These are phyloP conservation scores for Pavo muticus DNA, from an alignment of 2,113 vertebrate species.

Conservation along the genomic window DNA sequence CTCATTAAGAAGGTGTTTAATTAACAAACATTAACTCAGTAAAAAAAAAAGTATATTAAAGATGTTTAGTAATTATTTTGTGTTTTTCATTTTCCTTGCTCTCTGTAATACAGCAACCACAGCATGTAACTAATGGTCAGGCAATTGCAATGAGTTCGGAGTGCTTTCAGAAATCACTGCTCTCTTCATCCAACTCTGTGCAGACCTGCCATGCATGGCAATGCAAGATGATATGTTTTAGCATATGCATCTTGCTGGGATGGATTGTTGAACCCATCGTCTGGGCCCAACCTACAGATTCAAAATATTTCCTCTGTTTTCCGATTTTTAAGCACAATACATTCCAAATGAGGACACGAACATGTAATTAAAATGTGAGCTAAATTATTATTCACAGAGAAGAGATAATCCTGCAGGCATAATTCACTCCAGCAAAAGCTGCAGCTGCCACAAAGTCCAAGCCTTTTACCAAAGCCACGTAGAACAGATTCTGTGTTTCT, in stretches of 20 bases:
- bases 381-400: neutral
- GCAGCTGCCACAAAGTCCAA: neutral
- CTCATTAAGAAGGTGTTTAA: neutral
- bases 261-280: neutral
- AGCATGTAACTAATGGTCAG: neutral
- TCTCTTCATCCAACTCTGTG: neutral
- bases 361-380: neutral
- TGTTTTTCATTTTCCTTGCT: neutral
- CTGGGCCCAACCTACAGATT: neutral
- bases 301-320: neutral
- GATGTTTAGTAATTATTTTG: neutral
- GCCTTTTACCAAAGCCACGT: accelerated
- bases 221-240: neutral
- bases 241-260: neutral
- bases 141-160: neutral
- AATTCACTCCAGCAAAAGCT: neutral
- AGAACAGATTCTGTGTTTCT: neutral
- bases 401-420: neutral
- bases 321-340: neutral
- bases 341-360: neutral
- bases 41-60: neutral
- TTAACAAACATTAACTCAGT: neutral
- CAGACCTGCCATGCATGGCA: neutral
- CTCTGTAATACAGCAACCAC: neutral
- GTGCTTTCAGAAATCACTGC: neutral